Evolutionary conservation across 2,797 vertebrate genomes (phyloP), one percentile per base, ranked within the genome.

Genomic region (Dromococcyx pavoninus): DNA sequence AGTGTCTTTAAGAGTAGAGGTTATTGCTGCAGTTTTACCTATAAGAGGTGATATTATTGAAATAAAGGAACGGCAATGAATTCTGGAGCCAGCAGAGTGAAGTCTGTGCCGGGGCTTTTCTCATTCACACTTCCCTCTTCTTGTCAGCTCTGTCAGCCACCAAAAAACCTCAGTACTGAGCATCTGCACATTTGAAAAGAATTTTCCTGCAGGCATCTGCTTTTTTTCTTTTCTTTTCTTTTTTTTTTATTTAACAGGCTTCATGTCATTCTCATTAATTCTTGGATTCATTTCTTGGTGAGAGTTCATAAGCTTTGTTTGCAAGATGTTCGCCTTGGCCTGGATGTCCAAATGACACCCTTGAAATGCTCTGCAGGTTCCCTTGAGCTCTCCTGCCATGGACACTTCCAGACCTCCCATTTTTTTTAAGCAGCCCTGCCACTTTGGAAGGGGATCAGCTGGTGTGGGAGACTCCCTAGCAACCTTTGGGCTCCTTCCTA

Each of bases 11-110:
- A 95, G 78, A 96, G 91, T 73, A 78, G 94, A 94, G 95, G 94
- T 96, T 97, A 96, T 96, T 86, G 90, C 95, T 82, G 95, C 86
- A 93, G 85, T 93, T 97, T 96, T 96, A 96, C 94, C 96, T 97
- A 25, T 72, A 89, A 88, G 93, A 96, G 94, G 95, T 97, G 96
- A 95, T 95, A 91, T 95, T 94, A 96, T 88, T 95, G 96, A 95
- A 96, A 91, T 76, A 94, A 91, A 92, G 88, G 71, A 41, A 72
- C 0, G 3, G 35, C 12, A 1, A 75, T 88, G 78, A 70, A 80
- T 93, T 92, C 85, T 65, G 51, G 28, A 74, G 87, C 94, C 51
- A 53, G 86, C 66, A 76, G 60, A 95, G 74, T 0, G 0, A 61
- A 74, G 46, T 66, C 62, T 75, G 50, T 75, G 62, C 84, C 0